Evolutionary conservation across 2,888 invertebrate species (phyloP).

Genomic region (Lepidochitona cinerea): DNA sequence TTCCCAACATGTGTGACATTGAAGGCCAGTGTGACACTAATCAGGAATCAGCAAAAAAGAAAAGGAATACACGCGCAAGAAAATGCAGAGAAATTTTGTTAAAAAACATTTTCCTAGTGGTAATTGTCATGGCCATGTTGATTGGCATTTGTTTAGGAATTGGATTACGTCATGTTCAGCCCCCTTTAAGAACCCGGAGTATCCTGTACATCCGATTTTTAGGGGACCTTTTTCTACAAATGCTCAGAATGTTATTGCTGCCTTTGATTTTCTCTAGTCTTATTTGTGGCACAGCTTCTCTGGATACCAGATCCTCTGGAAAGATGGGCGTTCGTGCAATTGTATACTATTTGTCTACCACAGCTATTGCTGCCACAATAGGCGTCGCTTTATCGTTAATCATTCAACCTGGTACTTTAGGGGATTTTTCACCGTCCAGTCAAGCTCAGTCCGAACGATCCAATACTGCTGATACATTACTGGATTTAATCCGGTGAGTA

Average conservation of each 20-base stretch:
- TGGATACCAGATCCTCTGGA: conserved; percentile 91
- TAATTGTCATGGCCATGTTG: conserved; percentile 75
- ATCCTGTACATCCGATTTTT: conserved; percentile 78
- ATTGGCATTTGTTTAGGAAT: conserved; percentile 75
- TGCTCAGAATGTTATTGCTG: conserved; percentile 79
- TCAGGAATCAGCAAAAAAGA: too few species aligned
- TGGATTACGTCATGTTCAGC: conserved; percentile 72
- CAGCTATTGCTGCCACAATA: conserved; percentile 89
- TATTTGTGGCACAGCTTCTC: conserved; percentile 82
- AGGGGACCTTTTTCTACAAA: conserved; percentile 79
- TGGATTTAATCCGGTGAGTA: conserved; percentile 35
- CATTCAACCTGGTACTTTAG: conserved; percentile 83
- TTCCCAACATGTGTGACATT: too few species aligned
- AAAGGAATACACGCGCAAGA: not conserved
- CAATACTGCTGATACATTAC: conserved; percentile 36
- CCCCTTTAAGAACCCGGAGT: conserved; percentile 77
- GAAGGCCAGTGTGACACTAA: too few species aligned
- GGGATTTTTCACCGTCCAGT: not conserved
- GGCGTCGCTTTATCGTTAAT: conserved; percentile 90
- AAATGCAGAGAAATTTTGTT: not conserved
- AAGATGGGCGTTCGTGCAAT: conserved; percentile 90
- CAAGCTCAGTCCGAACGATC: not conserved
- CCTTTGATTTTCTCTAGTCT: conserved; percentile 79
- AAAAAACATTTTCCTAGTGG: conserved; percentile 74
- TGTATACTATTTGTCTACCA: conserved; percentile 92